Conservation (phyloP, 2,888 invertebrate species). For the Neria commutata region DNA sequence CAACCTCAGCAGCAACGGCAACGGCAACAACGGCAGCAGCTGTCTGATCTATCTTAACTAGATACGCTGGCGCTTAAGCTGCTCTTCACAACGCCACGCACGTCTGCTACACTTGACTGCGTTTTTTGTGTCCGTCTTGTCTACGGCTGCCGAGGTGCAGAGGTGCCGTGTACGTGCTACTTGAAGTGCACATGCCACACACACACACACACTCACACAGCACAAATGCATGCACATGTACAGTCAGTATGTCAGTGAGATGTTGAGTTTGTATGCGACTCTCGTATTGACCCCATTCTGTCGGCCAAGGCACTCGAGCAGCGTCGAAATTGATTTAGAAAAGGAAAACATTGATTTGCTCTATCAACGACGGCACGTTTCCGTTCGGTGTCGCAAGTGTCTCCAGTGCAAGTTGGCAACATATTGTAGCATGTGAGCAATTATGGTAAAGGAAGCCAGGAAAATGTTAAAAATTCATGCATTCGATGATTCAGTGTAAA, state of each 20-base stretch:
- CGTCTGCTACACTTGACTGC: neutral
- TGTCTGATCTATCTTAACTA: neutral
- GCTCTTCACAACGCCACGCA: neutral
- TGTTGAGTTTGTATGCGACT: neutral
- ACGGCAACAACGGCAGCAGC: neutral
- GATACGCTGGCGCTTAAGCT: neutral
- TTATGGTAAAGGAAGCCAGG: too few relatives aligned
- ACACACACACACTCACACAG: neutral
- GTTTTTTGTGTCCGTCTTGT: too few relatives aligned
- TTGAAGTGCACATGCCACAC: slow-evolving; percentile 1
- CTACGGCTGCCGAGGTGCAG: too few relatives aligned
- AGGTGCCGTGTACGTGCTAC: neutral
- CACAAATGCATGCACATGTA: too few relatives aligned
- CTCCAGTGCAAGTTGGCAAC: too few relatives aligned
- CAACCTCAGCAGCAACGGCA: neutral
- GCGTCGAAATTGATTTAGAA: neutral
- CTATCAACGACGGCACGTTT: too few relatives aligned
- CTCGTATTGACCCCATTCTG: neutral
- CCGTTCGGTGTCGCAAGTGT: too few relatives aligned
- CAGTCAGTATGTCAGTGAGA: too few relatives aligned
- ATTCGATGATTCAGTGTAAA: too few relatives aligned
- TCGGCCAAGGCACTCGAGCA: neutral
- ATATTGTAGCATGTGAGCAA: too few relatives aligned
- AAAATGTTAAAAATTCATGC: too few relatives aligned
- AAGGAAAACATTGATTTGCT: too few relatives aligned